Evolutionary conservation across 2,888 invertebrate species (phyloP).

Genomic region (Drosophila tanythrix): DNA sequence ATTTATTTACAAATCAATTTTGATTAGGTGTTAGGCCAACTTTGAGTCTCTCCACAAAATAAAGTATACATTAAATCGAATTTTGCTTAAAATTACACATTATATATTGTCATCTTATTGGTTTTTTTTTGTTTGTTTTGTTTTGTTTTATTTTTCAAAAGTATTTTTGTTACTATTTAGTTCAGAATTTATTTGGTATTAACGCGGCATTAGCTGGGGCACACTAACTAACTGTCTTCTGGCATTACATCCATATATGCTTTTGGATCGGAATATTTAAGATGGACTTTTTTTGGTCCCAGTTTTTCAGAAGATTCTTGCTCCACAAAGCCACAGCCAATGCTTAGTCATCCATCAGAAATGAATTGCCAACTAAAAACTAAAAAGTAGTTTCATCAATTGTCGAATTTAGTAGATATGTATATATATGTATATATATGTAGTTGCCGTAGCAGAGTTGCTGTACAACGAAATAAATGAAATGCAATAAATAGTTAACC

Average conservation of each 20-base stretch:
- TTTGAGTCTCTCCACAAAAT: slow-evolving; percentile 50
- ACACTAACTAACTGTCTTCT: slow-evolving; percentile 6
- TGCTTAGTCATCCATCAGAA: slow-evolving; percentile 7
- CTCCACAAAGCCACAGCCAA: slow-evolving; percentile 20
- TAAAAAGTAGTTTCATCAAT: not conserved
- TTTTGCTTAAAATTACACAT: slow-evolving; percentile 50
- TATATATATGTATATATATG: not conserved
- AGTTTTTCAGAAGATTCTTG: slow-evolving; percentile 4
- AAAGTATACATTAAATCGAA: slow-evolving; percentile 37
- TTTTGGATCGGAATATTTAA: slow-evolving; percentile 21
- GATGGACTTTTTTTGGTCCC: slow-evolving; percentile 58
- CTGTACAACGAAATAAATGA: slow-evolving; percentile 1
- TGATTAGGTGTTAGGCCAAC: slow-evolving; percentile 48
- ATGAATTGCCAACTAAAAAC: not conserved
- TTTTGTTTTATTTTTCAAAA: slow-evolving; percentile 2
- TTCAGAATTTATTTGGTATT: slow-evolving; percentile 2
- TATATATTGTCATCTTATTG: slow-evolving; percentile 67
- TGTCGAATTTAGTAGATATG: not conserved
- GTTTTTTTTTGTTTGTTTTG: slow-evolving; percentile 25
- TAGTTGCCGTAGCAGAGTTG: not conserved
- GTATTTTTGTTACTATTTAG: slow-evolving; percentile 9
- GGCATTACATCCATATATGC: slow-evolving; percentile 5
- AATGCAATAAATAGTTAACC: slow-evolving; percentile 49
- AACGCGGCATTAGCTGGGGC: slow-evolving; percentile 17
- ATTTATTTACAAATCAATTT: slow-evolving; percentile 55